Evolutionary conservation across 2,113 vertebrate species (phyloP), one percentile per base, ranked within the genome.

Genomic region (Sinocyclocheilus grahami): DNA sequence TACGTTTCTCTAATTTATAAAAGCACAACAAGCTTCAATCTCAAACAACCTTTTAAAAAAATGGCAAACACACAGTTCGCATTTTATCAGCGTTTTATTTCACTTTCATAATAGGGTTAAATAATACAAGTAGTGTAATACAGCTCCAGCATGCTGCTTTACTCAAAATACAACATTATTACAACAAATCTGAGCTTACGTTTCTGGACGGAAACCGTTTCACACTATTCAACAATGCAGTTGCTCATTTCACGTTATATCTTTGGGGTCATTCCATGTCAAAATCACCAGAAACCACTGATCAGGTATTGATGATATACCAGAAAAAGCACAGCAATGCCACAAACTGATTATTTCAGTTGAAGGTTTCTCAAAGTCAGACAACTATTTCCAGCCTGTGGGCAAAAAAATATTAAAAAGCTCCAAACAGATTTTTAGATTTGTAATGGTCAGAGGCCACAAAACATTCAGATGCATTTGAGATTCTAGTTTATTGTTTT

Each of bases 71-170:
- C 33, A 82, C 85, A 89, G n/a, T 60, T 81, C 10, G 1, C 46
- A 77, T 76, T 86, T 85, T 82, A 86, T 46, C 37, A 85, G 85
- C 18, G 53, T 65, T 89, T 89, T 87, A 89, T 89, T 89, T 85
- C 39, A 48, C 7, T 48, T 78, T 62, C 22, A 9, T 16, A 78
- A 82, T 42, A 81, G 16, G 33, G 74, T 62, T 82, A 77, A 86
- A 58, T 74, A 27, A 18, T 85, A 89, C 85, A 89, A 22, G 27
- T 48, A 80, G 48, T 24, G 75, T 79, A 42, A 42, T 42, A 65
- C 39, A 63, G 37, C 81, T 60, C 27, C 16, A 69, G 48, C 84
- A 83, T 83, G 75, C 65, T 55, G 33, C 13, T 71, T 62, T 46
- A 30, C n/a, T 79, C 83, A 75, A 24, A 62, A 69, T 60, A 87